These are phyloP conservation scores for Drosophila tsacasi DNA, from an alignment of 1,140 invertebrate genomes.

Conservation along the genomic window DNA sequence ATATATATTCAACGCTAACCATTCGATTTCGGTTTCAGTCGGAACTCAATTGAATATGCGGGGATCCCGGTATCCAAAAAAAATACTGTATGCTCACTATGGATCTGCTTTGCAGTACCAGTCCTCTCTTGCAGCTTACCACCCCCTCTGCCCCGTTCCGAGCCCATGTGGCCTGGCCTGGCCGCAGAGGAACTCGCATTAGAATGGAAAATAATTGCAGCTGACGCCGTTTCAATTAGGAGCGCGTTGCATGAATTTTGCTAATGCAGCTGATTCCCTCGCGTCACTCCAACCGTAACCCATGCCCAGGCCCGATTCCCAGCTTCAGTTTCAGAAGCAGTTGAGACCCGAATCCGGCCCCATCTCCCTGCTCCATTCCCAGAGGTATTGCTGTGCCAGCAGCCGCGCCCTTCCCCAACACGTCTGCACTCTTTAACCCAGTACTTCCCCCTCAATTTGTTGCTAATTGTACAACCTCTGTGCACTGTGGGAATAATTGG, in stretches of 20 bases:
- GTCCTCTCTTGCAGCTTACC: neutral
- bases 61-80: constrained; percentile 5
- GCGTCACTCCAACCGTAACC: constrained; percentile 3
- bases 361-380: neutral
- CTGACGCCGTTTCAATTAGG: constrained; percentile 77
- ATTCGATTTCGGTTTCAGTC: constrained; percentile 50
- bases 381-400: neutral
- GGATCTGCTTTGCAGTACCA: neutral
- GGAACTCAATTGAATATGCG: constrained; percentile 68
- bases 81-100: neutral
- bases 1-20: constrained; percentile 4
- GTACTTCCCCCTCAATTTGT: constrained; percentile 37
- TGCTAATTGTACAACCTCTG: constrained; percentile 39
- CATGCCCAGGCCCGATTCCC: neutral
- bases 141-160: neutral
- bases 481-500: constrained; percentile 9
- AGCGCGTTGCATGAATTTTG: constrained; percentile 58
- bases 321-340: neutral
- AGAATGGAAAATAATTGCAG: constrained; percentile 80
- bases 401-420: neutral
- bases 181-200: constrained; percentile 62
- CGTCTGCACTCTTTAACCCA: constrained; percentile 9
- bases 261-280: constrained; percentile 54
- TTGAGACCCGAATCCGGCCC: neutral
- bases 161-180: constrained; percentile 17